Conservation (phyloP, 37 sponge, comb jelly and placozoan genomes). For the Spongia lamella region DNA sequence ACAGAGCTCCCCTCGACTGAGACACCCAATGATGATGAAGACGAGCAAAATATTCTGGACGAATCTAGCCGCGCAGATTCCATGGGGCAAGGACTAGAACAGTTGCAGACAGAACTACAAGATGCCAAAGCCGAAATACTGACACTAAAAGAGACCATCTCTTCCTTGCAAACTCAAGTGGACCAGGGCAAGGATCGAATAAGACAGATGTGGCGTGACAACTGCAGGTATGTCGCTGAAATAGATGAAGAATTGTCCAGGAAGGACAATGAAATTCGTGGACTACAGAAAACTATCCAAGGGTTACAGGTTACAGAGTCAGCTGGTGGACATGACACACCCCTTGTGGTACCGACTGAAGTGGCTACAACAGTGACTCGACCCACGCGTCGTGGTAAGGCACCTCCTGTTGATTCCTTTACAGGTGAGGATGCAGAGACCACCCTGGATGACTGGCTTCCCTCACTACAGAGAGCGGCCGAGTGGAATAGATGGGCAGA, state of each 20-base stretch:
- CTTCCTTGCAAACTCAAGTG: conserved; percentile 2
- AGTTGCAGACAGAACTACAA: conserved; percentile 4
- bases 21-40: no score
- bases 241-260: conserved; percentile 4
- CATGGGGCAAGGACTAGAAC: not conserved
- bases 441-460: conserved; percentile 18
- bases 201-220: conserved; percentile 4
- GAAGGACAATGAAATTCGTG: conserved; percentile 5
- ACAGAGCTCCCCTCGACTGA: no score
- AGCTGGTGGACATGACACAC: not conserved
- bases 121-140: not conserved
- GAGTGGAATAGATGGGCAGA: conserved; percentile 29
- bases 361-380: no score
- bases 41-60: no score
- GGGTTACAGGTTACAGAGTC: no score
- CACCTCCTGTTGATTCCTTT: no score
- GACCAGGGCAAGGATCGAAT: conserved; percentile 9
- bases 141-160: not conserved
- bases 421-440: conserved; percentile 4
- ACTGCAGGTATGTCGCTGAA: not conserved
- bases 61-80: not conserved
- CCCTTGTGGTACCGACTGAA: not conserved
- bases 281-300: no score
- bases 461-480: conserved; percentile 11
- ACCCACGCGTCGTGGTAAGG: no score